Percentiles rank a stretch among this genome's conserved stretches.
Conservation (phyloP, 1,140 invertebrate species). For the Euura lappo region DNA sequence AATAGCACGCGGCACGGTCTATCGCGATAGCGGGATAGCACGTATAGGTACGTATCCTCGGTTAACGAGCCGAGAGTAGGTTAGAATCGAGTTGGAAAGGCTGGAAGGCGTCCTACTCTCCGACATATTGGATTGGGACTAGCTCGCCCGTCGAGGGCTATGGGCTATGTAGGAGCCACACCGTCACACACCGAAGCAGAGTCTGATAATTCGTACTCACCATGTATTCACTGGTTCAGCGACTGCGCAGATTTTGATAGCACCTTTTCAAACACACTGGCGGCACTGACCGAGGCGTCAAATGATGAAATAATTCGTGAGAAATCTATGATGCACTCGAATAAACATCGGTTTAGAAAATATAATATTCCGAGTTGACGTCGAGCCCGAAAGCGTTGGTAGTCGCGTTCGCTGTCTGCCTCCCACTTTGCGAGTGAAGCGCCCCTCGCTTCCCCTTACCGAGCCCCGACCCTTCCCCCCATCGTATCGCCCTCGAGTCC, state of each 20-base stretch:
- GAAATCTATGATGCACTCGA: neutral
- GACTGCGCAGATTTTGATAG: slow-evolving; percentile 58
- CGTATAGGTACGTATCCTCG: slow-evolving; percentile 40
- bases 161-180: slow-evolving; percentile 20
- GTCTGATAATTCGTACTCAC: slow-evolving; percentile 20
- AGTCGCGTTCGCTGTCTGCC: slow-evolving; percentile 34
- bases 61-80: slow-evolving; percentile 20
- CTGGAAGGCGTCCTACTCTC: slow-evolving; percentile 4
- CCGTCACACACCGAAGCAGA: slow-evolving; percentile 16
- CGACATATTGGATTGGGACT: slow-evolving; percentile 9
- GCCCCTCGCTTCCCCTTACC: neutral
- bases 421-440: slow-evolving; percentile 14
- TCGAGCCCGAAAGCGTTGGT: slow-evolving; percentile 34
- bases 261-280: slow-evolving; percentile 45
- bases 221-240: slow-evolving; percentile 25
- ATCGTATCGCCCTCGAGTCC: slow-evolving; percentile 20
- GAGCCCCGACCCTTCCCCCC: slow-evolving; percentile 15
- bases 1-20: slow-evolving; percentile 31
- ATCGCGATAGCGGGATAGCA: neutral
- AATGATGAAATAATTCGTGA: neutral
- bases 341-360: neutral
- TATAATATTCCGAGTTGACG: slow-evolving; percentile 20
- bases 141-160: slow-evolving; percentile 2
- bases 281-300: neutral
- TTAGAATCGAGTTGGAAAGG: neutral